Conservation (phyloP, 1,140 invertebrate genomes). For the Drosophila punjabiensis region DNA sequence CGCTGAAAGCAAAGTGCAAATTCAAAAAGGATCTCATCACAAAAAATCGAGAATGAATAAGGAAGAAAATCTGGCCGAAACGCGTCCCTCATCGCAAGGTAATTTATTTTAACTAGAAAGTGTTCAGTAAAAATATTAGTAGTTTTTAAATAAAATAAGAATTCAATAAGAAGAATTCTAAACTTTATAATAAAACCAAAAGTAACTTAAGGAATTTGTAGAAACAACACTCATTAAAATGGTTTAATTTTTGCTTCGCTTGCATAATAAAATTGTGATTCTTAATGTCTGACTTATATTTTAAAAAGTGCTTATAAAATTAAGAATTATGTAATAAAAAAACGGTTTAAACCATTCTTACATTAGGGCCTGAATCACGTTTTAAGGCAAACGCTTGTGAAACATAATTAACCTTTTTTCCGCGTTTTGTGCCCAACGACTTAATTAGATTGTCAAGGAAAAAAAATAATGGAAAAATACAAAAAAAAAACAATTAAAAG, state of each 20-base stretch:
- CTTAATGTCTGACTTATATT: background rate
- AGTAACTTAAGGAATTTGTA: background rate
- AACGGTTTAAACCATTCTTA: background rate
- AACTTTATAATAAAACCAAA: background rate
- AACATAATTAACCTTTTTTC: constrained; percentile 51
- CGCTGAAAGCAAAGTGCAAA: constrained; percentile 5
- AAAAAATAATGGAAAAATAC: background rate
- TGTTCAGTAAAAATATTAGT: background rate
- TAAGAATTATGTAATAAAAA: background rate
- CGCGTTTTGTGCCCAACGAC: background rate
- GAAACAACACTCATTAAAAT: too few relatives aligned
- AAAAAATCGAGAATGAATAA: constrained; percentile 63
- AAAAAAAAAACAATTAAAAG: constrained; percentile 1
- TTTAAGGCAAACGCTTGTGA: constrained; percentile 47
- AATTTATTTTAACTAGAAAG: constrained; percentile 1
- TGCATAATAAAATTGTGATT: background rate
- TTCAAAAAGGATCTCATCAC: background rate
- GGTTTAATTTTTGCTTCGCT: background rate
- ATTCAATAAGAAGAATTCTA: background rate
- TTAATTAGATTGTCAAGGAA: constrained; percentile 1
- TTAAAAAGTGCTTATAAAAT: background rate
- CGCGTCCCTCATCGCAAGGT: constrained; percentile 79
- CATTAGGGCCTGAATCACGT: constrained; percentile 24
- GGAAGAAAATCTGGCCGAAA: constrained; percentile 66
- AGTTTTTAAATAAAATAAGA: background rate